These are phyloP conservation scores for Brenthis hecate DNA, from an alignment of 2,888 invertebrate genomes.

Conservation along the genomic window DNA sequence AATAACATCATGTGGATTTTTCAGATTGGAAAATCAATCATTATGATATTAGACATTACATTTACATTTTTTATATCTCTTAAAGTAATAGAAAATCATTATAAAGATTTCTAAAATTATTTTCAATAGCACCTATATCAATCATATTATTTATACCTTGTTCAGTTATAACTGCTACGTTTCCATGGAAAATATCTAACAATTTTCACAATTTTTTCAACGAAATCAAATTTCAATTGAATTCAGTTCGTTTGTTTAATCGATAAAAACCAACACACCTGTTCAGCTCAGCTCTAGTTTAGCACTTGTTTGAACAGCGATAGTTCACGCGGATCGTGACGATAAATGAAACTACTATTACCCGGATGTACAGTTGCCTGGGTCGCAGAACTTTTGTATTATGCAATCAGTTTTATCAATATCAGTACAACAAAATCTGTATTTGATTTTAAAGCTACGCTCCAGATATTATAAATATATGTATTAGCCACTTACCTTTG, in stretches of 20 bases:
- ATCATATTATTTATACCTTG: too few relatives aligned
- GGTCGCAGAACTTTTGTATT: constrained; percentile 24
- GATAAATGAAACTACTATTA: constrained; percentile 26
- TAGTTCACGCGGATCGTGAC: constrained; percentile 19
- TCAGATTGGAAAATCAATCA: too few relatives aligned
- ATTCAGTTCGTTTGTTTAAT: constrained; percentile 24
- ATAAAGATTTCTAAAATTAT: too few relatives aligned
- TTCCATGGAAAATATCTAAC: background rate
- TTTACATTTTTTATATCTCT: too few relatives aligned
- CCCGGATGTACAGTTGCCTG: constrained; percentile 20
- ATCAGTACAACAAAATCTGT: background rate
- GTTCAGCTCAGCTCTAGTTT: constrained; percentile 20
- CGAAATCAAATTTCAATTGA: constrained; percentile 2
- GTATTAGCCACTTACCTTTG: too few relatives aligned
- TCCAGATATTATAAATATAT: too few relatives aligned
- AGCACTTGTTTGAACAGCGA: constrained; percentile 21
- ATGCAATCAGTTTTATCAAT: constrained; percentile 1
- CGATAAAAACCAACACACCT: constrained; percentile 26
- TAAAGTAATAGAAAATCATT: too few relatives aligned
- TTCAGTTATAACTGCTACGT: too few relatives aligned
- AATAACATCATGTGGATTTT: too few relatives aligned
- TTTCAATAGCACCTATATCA: too few relatives aligned
- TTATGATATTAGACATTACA: too few relatives aligned
- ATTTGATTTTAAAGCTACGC: too few relatives aligned
- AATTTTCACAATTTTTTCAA: background rate